A percentile compares a stretch with the other conserved stretches of the same genome.
These are phyloP conservation scores for Ptilodon capucinus DNA, from an alignment of 2,888 invertebrate species.

Conservation along the genomic window DNA sequence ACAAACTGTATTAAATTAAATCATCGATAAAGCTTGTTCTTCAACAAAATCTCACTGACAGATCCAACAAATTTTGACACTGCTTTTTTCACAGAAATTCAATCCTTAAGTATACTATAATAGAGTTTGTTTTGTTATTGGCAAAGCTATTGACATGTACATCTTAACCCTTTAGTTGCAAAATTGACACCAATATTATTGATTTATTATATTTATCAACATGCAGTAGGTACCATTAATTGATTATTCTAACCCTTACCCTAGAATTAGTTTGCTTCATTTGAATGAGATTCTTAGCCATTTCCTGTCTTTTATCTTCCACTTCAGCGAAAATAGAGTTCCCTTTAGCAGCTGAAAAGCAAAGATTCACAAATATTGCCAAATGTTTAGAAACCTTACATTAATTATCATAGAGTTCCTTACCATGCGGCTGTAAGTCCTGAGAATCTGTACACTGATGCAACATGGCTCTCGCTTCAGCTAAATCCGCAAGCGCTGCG, in stretches of 20 bases:
- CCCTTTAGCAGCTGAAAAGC: constrained; percentile 82
- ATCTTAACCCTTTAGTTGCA: too few relatives aligned
- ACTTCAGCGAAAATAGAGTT: constrained; percentile 86
- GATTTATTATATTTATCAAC: too few relatives aligned
- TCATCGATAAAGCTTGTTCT: too few relatives aligned
- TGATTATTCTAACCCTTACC: constrained; percentile 57
- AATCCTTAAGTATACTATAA: too few relatives aligned
- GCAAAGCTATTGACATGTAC: too few relatives aligned
- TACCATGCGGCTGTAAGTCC: constrained; percentile 69
- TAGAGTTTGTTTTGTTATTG: too few relatives aligned
- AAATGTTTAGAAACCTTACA: neutral
- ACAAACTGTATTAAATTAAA: too few relatives aligned
- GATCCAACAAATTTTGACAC: too few relatives aligned
- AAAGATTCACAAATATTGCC: neutral
- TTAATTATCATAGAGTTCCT: neutral
- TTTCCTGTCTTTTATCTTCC: constrained; percentile 84
- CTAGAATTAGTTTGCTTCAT: constrained; percentile 83
- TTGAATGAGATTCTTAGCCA: constrained; percentile 81
- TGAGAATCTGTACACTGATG: constrained; percentile 62
- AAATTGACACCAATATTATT: too few relatives aligned
- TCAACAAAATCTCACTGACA: too few relatives aligned
- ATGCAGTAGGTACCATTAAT: too few relatives aligned
- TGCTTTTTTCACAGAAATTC: too few relatives aligned
- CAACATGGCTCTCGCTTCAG: constrained; percentile 65
- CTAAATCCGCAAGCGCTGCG: constrained; percentile 60